A percentile compares a stretch with the other conserved stretches of the same genome.
These are phyloP conservation scores for Grapholita molesta DNA, from an alignment of 1,140 invertebrate genomes.

Conservation along the genomic window DNA sequence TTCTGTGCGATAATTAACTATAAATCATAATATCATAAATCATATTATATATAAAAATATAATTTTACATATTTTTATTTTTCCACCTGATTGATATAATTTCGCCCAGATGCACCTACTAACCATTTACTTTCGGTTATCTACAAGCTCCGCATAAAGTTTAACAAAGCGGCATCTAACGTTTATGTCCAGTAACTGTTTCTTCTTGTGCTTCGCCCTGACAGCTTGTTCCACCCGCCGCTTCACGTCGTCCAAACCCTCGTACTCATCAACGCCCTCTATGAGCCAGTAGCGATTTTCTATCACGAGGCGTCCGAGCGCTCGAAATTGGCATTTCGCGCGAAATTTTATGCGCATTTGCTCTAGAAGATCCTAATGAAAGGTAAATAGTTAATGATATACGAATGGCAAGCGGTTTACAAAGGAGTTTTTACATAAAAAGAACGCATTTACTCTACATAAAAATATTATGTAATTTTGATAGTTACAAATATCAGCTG, in stretches of 20 bases:
- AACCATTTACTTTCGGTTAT: background rate
- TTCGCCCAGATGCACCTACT: too few relatives aligned
- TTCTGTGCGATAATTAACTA: too few relatives aligned
- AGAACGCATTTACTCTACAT: too few relatives aligned
- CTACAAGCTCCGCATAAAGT: background rate
- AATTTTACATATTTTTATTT: too few relatives aligned
- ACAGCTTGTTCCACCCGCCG: slow-evolving; percentile 74
- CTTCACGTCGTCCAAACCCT: slow-evolving; percentile 74
- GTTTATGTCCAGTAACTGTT: slow-evolving; percentile 67
- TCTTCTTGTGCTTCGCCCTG: slow-evolving; percentile 74
- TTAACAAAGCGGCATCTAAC: slow-evolving; percentile 40
- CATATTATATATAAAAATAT: too few relatives aligned
- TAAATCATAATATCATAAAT: too few relatives aligned
- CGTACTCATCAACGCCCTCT: slow-evolving; percentile 71
- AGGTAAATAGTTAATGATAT: slow-evolving; percentile 7
- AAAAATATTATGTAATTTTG: too few relatives aligned
- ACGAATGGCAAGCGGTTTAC: too few relatives aligned
- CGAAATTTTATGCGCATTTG: slow-evolving; percentile 61
- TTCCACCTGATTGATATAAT: too few relatives aligned
- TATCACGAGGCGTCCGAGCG: slow-evolving; percentile 76
- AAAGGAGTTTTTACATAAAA: too few relatives aligned
- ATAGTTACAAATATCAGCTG: too few relatives aligned
- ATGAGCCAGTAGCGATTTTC: slow-evolving; percentile 79
- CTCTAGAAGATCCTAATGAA: slow-evolving; percentile 58
- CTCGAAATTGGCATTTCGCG: slow-evolving; percentile 78